Evolutionary conservation across 2,113 vertebrate species (phyloP).

Genomic region (Menidia beryllina): DNA sequence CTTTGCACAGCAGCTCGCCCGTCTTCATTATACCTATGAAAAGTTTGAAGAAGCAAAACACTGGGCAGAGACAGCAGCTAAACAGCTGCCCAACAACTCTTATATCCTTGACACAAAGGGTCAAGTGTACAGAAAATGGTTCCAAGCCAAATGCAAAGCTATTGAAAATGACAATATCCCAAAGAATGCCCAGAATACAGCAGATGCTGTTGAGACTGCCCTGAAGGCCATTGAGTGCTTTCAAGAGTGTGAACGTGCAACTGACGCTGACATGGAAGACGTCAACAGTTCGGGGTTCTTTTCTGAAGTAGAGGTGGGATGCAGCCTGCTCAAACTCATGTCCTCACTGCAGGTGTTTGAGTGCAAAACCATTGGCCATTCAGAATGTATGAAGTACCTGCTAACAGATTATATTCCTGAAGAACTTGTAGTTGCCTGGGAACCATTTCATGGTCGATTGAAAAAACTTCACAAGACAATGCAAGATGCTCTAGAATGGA

Average conservation of each 20-base stretch:
- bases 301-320: slow-evolving; percentile 84
- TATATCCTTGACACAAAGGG: slow-evolving; percentile 88
- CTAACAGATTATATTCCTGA: slow-evolving; percentile 82
- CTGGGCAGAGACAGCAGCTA: slow-evolving; percentile 82
- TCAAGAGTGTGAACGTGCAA: slow-evolving; percentile 77
- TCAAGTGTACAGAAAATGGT: slow-evolving; percentile 86
- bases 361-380: slow-evolving; percentile 45
- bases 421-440: slow-evolving; percentile 75
- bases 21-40: slow-evolving; percentile 82
- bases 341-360: slow-evolving; percentile 76
- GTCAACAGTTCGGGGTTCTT: slow-evolving; percentile 81
- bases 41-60: slow-evolving; percentile 81
- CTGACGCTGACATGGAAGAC: slow-evolving; percentile 71
- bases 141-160: slow-evolving; percentile 74
- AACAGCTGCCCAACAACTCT: slow-evolving; percentile 79
- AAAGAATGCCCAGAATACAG: slow-evolving; percentile 53
- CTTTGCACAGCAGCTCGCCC: slow-evolving; percentile 87
- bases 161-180: slow-evolving; percentile 44
- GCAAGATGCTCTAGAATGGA: slow-evolving; percentile 83
- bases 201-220: slow-evolving; percentile 76
- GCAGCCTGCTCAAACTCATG: slow-evolving; percentile 79
- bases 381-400: slow-evolving; percentile 81
- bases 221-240: slow-evolving; percentile 86
- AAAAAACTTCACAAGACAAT: slow-evolving; percentile 78
- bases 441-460: slow-evolving; percentile 74